Evolutionary conservation across 2,113 vertebrate species (phyloP).

Genomic region (Alectura lathami): DNA sequence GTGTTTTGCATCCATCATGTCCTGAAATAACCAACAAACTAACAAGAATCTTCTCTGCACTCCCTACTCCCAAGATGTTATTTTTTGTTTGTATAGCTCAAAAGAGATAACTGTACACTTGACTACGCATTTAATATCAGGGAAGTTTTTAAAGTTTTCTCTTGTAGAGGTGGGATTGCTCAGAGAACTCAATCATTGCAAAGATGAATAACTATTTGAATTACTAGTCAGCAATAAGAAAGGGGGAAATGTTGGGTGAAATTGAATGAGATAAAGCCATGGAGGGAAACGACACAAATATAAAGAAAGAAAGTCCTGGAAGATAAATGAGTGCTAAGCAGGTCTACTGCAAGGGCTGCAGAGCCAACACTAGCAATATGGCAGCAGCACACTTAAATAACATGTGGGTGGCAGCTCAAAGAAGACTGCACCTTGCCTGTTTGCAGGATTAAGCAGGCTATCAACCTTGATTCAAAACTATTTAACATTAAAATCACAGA

Average conservation of each 20-base stretch:
- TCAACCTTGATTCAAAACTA: not conserved
- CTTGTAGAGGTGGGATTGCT: conserved; percentile 54
- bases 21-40: not conserved
- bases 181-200: conserved; percentile 56
- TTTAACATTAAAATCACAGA: not conserved
- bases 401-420: rapidly evolving
- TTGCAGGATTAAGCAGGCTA: not conserved
- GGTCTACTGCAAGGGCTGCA: not conserved
- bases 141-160: conserved; percentile 62
- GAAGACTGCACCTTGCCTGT: not conserved
- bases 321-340: conserved; percentile 35
- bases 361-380: not conserved
- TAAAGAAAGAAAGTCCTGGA: conserved; percentile 47
- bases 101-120: not conserved
- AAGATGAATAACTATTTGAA: conserved; percentile 62
- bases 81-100: not conserved
- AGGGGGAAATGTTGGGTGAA: conserved; percentile 73
- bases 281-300: conserved; percentile 48
- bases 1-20: not conserved
- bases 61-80: not conserved
- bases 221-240: conserved; percentile 72
- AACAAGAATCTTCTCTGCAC: not conserved
- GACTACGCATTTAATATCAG: conserved; percentile 66
- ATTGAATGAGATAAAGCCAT: conserved; percentile 68
- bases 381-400: not conserved